phyloP scores from a whole-genome alignment of 2,113 vertebrate genomes.

The Amia ocellicauda region DNA sequence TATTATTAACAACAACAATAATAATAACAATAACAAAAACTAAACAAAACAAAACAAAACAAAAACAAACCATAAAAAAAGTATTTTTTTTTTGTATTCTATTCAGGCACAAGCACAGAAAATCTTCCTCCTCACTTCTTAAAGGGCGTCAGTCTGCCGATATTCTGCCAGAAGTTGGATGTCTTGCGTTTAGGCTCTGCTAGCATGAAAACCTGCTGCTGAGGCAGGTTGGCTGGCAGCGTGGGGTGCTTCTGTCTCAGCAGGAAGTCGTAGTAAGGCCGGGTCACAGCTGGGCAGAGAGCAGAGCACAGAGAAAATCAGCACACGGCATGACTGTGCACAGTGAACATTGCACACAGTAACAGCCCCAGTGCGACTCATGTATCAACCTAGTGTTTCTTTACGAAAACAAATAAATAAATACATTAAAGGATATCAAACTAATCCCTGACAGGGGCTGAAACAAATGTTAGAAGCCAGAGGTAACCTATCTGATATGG shows the following conservation, averaged over 20 bases:
- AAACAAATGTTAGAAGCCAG: background rate
- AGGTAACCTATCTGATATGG: background rate
- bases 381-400: too few relatives aligned
- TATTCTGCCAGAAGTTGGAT: constrained; percentile 95
- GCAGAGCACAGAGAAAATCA: background rate
- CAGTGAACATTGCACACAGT: too few relatives aligned
- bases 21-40: constrained; percentile 32
- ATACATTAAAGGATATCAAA: too few relatives aligned
- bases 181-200: constrained; percentile 91
- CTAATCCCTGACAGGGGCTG: background rate
- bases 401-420: too few relatives aligned
- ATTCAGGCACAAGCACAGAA: constrained; percentile 54
- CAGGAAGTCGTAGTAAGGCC: constrained; percentile 87
- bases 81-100: background rate
- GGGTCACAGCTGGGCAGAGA: constrained; percentile 66
- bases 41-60: constrained; percentile 24
- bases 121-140: constrained; percentile 68
- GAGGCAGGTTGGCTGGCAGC: constrained; percentile 73
- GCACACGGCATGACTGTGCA: too few relatives aligned
- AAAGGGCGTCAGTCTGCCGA: constrained; percentile 89
- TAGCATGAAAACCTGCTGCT: constrained; percentile 89
- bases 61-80: constrained; percentile 38
- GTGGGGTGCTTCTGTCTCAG: constrained; percentile 85
- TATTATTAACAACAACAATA: constrained; percentile 47
- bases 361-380: background rate